Percentiles rank a stretch among this genome's conserved stretches.
Evolutionary conservation across 1,140 invertebrate species (phyloP).

Genomic region (Agrypnia vestita): DNA sequence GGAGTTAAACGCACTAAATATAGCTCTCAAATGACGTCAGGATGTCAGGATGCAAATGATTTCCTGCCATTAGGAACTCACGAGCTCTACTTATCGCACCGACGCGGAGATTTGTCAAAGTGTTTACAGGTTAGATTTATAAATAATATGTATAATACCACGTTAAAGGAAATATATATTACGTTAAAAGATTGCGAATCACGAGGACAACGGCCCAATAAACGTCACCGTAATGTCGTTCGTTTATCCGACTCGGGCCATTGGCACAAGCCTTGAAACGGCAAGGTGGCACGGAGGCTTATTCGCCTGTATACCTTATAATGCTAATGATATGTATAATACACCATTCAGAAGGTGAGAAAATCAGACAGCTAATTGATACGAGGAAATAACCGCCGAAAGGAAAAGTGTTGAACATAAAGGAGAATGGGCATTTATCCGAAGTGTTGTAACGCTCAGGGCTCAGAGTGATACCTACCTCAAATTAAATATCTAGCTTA

Average conservation of each 20-base stretch:
- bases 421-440: no score
- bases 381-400: constrained; percentile 6
- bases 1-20: constrained; percentile 27
- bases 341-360: neutral
- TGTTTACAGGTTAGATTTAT: neutral
- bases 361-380: constrained; percentile 2
- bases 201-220: constrained; percentile 39
- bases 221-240: constrained; percentile 19
- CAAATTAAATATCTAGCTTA: no score
- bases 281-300: neutral
- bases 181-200: neutral
- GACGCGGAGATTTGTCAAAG: constrained; percentile 1
- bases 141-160: neutral
- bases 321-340: neutral
- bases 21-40: constrained; percentile 34
- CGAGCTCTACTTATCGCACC: constrained; percentile 23
- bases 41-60: constrained; percentile 32
- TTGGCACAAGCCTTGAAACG: constrained; percentile 15
- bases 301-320: no score
- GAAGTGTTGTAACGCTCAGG: no score
- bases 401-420: constrained; percentile 2
- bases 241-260: constrained; percentile 1
- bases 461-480: no score
- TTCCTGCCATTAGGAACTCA: constrained; percentile 29
- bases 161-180: neutral